phyloP scores from a whole-genome alignment of 2,888 invertebrate species.

The Tholera decimalis region DNA sequence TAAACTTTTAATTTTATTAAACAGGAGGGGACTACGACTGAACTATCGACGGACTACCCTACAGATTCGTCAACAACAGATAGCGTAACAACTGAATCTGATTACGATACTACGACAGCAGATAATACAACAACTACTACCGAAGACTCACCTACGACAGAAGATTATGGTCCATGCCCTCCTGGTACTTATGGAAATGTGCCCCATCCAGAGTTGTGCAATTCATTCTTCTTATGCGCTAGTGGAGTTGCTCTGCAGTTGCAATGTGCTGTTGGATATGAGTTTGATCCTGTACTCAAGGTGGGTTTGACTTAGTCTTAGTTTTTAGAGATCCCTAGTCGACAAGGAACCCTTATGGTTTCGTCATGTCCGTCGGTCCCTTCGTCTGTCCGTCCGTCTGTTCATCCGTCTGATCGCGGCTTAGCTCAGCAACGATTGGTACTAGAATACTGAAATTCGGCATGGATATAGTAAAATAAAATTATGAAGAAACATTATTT shows the following conservation, averaged over 20 bases:
- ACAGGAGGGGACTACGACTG: neutral
- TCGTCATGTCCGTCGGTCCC: no score
- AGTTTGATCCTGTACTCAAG: conserved; percentile 61
- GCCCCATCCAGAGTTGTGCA: conserved; percentile 70
- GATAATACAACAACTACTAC: conserved; percentile 15
- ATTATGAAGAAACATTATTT: no score
- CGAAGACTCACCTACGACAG: conserved; percentile 40
- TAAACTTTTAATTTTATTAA: no score
- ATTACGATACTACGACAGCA: conserved; percentile 1
- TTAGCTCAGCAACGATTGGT: no score
- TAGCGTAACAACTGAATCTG: neutral
- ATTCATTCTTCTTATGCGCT: conserved; percentile 72
- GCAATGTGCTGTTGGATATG: conserved; percentile 66
- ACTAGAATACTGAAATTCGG: no score
- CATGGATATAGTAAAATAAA: no score
- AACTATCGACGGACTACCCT: neutral
- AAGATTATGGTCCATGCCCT: conserved; percentile 57
- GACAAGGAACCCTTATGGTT: no score
- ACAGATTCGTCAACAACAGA: conserved; percentile 4
- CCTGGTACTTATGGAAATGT: conserved; percentile 65
- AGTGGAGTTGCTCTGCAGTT: conserved; percentile 64
- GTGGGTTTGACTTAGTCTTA: conserved; percentile 49
- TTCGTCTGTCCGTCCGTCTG: no score
- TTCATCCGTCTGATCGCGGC: no score
- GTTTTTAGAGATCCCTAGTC: no score